These are phyloP conservation scores for Tor tambroides DNA, from an alignment of 2,113 vertebrate species.

Conservation along the genomic window DNA sequence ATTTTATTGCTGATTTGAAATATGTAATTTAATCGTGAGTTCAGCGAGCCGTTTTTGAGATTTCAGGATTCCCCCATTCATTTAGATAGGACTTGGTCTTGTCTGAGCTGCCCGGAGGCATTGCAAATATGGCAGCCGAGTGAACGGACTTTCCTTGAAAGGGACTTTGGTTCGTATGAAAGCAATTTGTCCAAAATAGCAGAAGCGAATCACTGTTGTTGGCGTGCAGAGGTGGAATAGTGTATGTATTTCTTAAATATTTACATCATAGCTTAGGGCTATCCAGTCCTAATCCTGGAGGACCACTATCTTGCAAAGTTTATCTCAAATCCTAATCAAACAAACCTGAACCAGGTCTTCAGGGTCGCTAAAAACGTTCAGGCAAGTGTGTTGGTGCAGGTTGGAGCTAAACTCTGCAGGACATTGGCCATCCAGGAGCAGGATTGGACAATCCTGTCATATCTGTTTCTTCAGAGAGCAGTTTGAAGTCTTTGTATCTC, in stretches of 20 bases:
- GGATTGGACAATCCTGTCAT: not conserved
- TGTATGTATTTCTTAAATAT: too few species aligned
- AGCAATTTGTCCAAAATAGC: not conserved
- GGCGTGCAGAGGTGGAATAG: not conserved
- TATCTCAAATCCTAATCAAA: not conserved
- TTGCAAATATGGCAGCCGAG: too few species aligned
- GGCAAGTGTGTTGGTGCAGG: not conserved
- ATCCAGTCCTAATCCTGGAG: not conserved
- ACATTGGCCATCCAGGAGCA: not conserved
- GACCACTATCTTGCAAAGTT: not conserved
- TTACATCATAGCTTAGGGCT: too few species aligned
- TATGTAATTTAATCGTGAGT: too few species aligned
- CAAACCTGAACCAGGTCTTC: not conserved
- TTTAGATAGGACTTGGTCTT: too few species aligned
- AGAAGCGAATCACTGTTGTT: not conserved
- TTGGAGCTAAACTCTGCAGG: not conserved
- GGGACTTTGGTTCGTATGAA: not conserved
- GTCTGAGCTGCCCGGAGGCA: too few species aligned
- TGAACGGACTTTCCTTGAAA: too few species aligned
- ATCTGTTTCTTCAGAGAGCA: not conserved
- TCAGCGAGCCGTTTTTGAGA: too few species aligned
- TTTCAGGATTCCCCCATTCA: too few species aligned
- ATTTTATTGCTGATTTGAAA: too few species aligned
- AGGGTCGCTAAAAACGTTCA: not conserved
- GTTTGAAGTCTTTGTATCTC: not conserved